A percentile compares a stretch with the other conserved stretches of the same genome.
Conservation (phyloP, 2,797 vertebrate genomes). For the Eulemur coronatus region DNA sequence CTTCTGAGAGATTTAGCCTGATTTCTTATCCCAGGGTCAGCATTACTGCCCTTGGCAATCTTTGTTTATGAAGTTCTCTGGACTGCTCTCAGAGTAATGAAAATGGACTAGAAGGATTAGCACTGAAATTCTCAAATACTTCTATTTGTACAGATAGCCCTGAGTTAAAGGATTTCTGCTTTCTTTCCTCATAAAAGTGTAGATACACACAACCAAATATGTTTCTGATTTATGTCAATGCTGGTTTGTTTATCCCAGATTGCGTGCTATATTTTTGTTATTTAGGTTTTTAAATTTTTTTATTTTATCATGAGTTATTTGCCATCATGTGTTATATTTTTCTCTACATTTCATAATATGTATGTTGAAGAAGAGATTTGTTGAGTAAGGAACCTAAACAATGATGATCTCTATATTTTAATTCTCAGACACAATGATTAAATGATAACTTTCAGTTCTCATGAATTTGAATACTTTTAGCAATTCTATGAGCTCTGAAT, state of each 20-base stretch:
- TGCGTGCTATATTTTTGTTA: not conserved
- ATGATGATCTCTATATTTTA: not conserved
- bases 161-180: not conserved
- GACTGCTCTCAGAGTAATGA: not conserved
- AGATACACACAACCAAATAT: not conserved
- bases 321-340: not conserved
- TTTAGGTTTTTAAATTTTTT: not conserved
- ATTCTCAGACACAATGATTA: not conserved
- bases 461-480: not conserved
- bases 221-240: not conserved
- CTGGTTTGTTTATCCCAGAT: not conserved
- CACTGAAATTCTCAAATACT: not conserved
- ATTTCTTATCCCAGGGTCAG: not conserved
- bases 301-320: not conserved
- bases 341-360: not conserved
- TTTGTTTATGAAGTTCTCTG: not conserved
- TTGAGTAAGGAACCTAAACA: not conserved
- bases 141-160: not conserved
- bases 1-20: not conserved
- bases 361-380: not conserved
- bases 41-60: not conserved
- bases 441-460: not conserved
- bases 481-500: not conserved
- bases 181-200: not conserved
- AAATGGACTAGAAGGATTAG: not conserved